Evolutionary conservation across 2,113 vertebrate species (phyloP).

Genomic region (Rutilus rutilus): DNA sequence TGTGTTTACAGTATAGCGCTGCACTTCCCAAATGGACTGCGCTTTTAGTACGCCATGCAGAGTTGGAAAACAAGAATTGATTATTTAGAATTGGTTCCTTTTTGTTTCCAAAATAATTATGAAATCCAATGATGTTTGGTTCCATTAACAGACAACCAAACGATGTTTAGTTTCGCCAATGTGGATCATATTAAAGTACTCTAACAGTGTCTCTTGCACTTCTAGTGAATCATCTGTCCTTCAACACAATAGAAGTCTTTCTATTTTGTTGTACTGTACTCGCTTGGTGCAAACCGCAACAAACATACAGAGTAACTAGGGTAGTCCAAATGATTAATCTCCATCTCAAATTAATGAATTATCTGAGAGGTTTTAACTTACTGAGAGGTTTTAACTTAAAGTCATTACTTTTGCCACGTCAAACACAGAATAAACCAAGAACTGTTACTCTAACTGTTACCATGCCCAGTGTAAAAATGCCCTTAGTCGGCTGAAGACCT

Average conservation of each 20-base stretch:
- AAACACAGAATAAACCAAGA: too few species aligned
- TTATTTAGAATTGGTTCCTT: background rate
- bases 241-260: too few species aligned
- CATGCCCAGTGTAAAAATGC: too few species aligned
- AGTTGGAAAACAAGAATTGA: background rate
- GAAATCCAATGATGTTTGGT: background rate
- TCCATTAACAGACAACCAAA: background rate
- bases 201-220: background rate
- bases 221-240: background rate
- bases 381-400: too few species aligned
- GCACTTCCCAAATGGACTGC: background rate
- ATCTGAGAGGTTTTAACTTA: background rate
- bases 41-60: background rate
- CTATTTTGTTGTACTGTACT: background rate
- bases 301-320: too few species aligned
- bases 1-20: conserved; percentile 6
- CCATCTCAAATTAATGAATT: background rate
- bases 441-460: too few species aligned
- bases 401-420: too few species aligned
- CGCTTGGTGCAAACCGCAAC: background rate
- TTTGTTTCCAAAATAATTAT: background rate
- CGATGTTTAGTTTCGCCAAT: background rate
- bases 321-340: background rate
- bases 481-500: too few species aligned
- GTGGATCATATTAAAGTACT: background rate